Evolutionary conservation across 1,140 invertebrate species (phyloP), one percentile per base, ranked within the genome.

Genomic region (Drosophila chauvacae): DNA sequence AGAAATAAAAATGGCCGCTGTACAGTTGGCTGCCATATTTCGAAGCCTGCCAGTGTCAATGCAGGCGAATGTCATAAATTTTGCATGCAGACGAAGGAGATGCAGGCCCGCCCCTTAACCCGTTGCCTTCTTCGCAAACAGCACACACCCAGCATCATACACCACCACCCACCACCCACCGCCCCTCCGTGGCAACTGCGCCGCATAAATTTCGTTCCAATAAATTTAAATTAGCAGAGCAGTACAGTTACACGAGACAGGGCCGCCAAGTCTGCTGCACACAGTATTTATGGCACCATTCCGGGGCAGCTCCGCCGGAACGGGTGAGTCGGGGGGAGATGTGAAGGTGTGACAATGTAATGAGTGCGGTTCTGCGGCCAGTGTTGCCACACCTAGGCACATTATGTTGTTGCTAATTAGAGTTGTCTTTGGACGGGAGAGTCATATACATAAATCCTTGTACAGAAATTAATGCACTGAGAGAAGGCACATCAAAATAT

Each of bases 151-250:
- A 16, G 13, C 51, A 53, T 28, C 18, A 7, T 3, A 9, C 39
- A 18, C 28, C 39, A 18, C 28, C n/a, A 4, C 14, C 50, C 58
- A n/a, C 14, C 33, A 44, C n/a, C 48, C 9, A 4, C 42, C 45
- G 11, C 48, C 41, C 20, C 42, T 61, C 7, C 41, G 14, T 13
- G 41, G 78, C 66, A 70, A 56, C 62, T 65, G 63, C 64, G 64
- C 62, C 59, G 61, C 81, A 77, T 72, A 84, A 87, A 87, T 87
- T 88, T 80, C 59, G 87, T 88, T 82, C 77, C 84, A 87, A 87
- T 87, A 87, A 87, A 87, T 87, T 87, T 88, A 88, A 87, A 87
- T 87, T 87, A 87, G 85, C 80, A 68, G 61, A 80, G 75, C 45
- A 60, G 68, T 72, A 30, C 70, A 72, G 66, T 37, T 42, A 50